Evolutionary conservation across 2,113 vertebrate species (phyloP), one percentile per base, ranked within the genome.

Genomic region (Petrocephalus zakoni): DNA sequence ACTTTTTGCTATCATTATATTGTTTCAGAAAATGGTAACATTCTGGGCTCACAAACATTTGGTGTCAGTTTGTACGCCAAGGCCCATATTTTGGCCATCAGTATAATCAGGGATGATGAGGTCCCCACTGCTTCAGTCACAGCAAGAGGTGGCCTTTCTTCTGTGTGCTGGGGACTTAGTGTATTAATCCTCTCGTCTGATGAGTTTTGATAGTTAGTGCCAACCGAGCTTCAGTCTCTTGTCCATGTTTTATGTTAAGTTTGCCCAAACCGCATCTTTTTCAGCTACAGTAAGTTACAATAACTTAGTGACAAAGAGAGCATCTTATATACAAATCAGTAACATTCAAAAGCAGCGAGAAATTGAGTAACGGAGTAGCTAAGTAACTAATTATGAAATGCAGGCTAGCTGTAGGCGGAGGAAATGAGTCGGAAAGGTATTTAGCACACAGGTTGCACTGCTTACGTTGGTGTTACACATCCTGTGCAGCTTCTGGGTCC

Each of bases 381-480:
- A 75, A 37, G 15, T 34, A 6, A 37, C 29, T 34, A 5, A 13
- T 37, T 9, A 34, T 82, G 17, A 47, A 9, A 83, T 51, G 1
- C 15, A 72, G 68, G 29, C n/a, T 4, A 34, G 25, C 34, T 42
- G 17, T 7, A 2, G 68, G 68, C 29, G 0, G 29, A 75, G 72
- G 11, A 78, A 78, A 78, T 42, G 29, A 78, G 19, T 8, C 5
- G 72, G 72, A 78, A 78, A 78, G 46, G 81, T 83, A n/a, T 49
- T 53, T 51, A 22, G 15, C 51, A 17, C 11, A 34, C n/a, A 10
- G 10, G 37, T 21, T 47, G 58, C 6, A 2, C 58, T 90, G 95
- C 97, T 93, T 95, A 99, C 98, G 0, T 97, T 93, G 6, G 93
- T 96, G 92, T 96, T 97, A 94, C 98, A 99, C 88, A 98, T 95